Base-by-base conservation (phyloP, 2,113 vertebrate species). In the Stictonetta naevosa region DNA sequence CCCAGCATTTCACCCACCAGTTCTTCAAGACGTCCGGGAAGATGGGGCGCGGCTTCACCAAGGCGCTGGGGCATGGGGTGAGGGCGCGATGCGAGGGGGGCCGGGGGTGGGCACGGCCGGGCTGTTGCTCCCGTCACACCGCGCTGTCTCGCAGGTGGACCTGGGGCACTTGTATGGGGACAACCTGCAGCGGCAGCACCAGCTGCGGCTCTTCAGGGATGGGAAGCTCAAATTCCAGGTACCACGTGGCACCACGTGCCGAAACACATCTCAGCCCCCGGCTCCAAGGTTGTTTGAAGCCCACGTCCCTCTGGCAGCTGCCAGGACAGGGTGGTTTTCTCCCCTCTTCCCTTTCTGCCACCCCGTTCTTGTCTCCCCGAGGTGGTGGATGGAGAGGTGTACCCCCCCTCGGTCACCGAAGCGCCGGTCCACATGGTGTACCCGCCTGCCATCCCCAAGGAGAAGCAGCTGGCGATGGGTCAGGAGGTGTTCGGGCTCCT, bases 1-100 rank as follows among this genome's bases (percentile, higher is more conserved):
- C 99, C 68, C 99, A 99, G 95, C 99, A 99, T 87, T 99, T 99
- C 96, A 99, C 99, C 3, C 99, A 99, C 94, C 99, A 99, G 97
- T 99, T 99, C 96, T 99, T 99, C 97, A 99, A 99, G 97, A 99
- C 99, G 0, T 97, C 98, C 0, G 98, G 98, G 77, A 97, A 97
- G 73, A 98, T 98, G 97, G 97, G 98, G 6, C 98, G 96, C 0
- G 99, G 98, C 52, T 99, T 99, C 95, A 99, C 99, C 88, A 99
- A 98, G 93, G 99, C 98, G 4, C 96, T 99, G 52, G 98, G 98
- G 56, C 99, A 99, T 0, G 99, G 99, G 96, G 99, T 99, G 95
- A 99, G 99, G 75, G 38, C 11, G 7, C 22, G 22, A 26, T 26
- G 50, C 50, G 12, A 66, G 58, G 64, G 23, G 13, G 17, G 31